phyloP scores from a whole-genome alignment of 2,888 invertebrate species.

The Plusia festucae region DNA sequence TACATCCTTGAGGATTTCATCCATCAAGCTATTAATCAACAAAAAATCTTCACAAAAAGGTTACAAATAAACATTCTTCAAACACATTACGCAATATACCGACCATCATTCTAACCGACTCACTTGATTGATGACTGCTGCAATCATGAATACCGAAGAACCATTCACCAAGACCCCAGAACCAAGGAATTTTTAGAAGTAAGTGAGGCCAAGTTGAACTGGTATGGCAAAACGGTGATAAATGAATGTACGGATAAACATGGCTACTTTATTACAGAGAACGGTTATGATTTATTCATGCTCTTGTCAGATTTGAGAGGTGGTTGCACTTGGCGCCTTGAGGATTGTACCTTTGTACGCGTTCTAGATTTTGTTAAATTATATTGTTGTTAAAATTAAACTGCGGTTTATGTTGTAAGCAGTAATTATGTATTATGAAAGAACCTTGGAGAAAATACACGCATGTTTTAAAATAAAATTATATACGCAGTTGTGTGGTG shows the following conservation, averaged over 20 bases:
- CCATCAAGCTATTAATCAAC: constrained; percentile 78
- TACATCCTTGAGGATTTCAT: constrained; percentile 58
- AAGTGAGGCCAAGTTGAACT: constrained; percentile 62
- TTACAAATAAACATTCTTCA: constrained; percentile 77
- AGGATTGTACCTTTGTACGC: constrained; percentile 43
- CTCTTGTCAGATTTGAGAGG: constrained; percentile 83
- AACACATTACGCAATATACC: constrained; percentile 81
- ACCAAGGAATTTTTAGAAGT: constrained; percentile 32
- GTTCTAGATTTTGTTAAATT: constrained; percentile 30
- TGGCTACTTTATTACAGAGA: constrained; percentile 87
- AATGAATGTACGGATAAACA: constrained; percentile 85
- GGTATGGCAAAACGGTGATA: constrained; percentile 81
- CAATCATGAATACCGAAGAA: constrained; percentile 72
- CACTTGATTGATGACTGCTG: constrained; percentile 80
- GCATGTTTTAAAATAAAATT: not conserved
- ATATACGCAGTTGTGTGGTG: not conserved
- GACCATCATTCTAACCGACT: constrained; percentile 76
- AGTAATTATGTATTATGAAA: not conserved
- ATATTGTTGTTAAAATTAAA: constrained; percentile 6
- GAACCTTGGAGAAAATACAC: not conserved
- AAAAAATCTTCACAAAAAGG: constrained; percentile 70
- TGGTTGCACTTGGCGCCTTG: constrained; percentile 73
- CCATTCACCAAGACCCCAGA: constrained; percentile 64
- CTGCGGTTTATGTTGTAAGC: not conserved
- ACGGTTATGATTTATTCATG: constrained; percentile 87